Evolutionary conservation across 2,113 vertebrate species (phyloP), one percentile per base, ranked within the genome.

Genomic region (Cottus gobio): DNA sequence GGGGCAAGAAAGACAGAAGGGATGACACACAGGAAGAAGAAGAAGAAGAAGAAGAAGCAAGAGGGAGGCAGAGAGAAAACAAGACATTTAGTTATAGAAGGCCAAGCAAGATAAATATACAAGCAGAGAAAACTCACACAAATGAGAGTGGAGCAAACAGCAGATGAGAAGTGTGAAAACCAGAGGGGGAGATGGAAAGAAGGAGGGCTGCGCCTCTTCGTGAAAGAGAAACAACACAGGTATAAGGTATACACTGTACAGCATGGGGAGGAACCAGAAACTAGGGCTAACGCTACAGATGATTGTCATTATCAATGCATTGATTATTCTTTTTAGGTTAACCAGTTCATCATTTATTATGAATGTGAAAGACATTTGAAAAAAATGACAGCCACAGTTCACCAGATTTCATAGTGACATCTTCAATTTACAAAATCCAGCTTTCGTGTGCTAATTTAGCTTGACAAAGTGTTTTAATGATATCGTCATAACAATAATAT

Each of bases 1-100:
- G 71, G 83, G 83, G 73, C 71, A 75, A 85, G 79, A 73, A 79
- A 79, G 61, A 83, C 48, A 68, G 68, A 78, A 87, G 63, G 69
- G 80, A 70, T 72, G 88, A 83, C 79, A 88, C 44, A 68, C 18
- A 5, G 42, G 75, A 81, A 77, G 78, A 75, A 28, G 34, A 77
- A 31, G 56, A n/a, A n/a, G n/a, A n/a, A n/a, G 75, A 81, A 77
- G 78, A 75, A 28, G 34, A 77, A 31, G 56, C 30, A 28, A 42
- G 34, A 22, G 50, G 2, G 1, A 28, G 34, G 52, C 52, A 8
- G 26, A 39, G 20, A 10, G 36, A 44, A 28, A 71, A 16, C 34
- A 39, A 84, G 54, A 50, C 20, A 26, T 64, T 34, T 6, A 28
- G 34, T 18, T 74, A 42, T 1, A 36, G 39, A 42, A 54, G 20